Base-by-base conservation (phyloP, 2,888 invertebrate genomes). In the Strigamia maritima region DNA sequence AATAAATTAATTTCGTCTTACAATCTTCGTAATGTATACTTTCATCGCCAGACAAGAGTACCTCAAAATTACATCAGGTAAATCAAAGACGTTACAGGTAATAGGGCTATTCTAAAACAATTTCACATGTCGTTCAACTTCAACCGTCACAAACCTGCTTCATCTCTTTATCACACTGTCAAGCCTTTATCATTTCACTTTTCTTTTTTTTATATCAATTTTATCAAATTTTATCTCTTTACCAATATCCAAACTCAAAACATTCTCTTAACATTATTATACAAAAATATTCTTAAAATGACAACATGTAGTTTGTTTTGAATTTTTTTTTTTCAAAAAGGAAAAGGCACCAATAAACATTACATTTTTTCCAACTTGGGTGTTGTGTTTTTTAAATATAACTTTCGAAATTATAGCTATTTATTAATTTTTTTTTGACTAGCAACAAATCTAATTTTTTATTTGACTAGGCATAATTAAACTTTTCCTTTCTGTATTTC, bases 1-100 rank as follows among this genome's bases (percentile, higher is more conserved):
- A 70, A 70, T 70, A 70, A 70, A 70, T 70, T 28, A 70, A 70
- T 70, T 54, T 54, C 70, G 70, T 70, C 70, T 70, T 70, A 70
- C 70, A 70, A 28, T 70, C 70, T 70, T 70, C 12, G 70, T 70
- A 70, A 70, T 70, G 70, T 14, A 35, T 35, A 28, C 70, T 28
- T 70, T 28, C 70, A 28, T 70, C 70, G 70, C 70, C 26, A 70
- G 70, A 70, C 70, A 70, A 26, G 31, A n/a, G 70, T 54, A 40
- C 65, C 70, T 54, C 28, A 70, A 65, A 35, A 60, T n/a, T 40
- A 78, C 31, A 65, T 65, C 40, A 54, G 40, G 16, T 80, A 80
- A 80, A 74, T 79, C 28, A 70, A 28, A 70, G 12, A 70, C 26
- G 28, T 70, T 70, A 28, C 70, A 70, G 70, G 12, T 70, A 28